Percentiles rank a stretch among this genome's conserved stretches.
These are phyloP conservation scores for Polypedilum pembai DNA, from an alignment of 1,140 invertebrate species.

Conservation along the genomic window DNA sequence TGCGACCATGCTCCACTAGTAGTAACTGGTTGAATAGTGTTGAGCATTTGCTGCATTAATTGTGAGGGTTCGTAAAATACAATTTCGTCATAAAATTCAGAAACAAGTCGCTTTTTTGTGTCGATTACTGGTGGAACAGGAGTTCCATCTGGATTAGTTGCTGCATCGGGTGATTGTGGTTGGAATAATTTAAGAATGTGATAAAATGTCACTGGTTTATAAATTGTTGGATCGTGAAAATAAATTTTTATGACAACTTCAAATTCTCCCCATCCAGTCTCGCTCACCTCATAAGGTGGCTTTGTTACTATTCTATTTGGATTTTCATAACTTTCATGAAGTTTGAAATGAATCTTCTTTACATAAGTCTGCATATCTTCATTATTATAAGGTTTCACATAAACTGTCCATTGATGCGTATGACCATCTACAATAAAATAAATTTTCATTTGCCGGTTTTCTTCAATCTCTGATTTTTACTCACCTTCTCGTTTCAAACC, in stretches of 20 bases:
- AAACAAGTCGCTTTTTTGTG: conserved; percentile 75
- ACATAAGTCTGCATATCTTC: conserved; percentile 93
- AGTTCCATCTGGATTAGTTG: conserved; percentile 46
- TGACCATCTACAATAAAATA: conserved; percentile 68
- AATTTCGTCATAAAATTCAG: conserved; percentile 95
- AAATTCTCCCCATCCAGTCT: conserved; percentile 99
- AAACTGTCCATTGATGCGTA: conserved; percentile 98
- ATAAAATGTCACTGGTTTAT: conserved; percentile 89
- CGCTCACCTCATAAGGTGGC: conserved; percentile 89
- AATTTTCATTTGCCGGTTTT: too few relatives aligned
- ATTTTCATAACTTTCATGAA: conserved; percentile 96
- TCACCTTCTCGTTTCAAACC: conserved; percentile 87
- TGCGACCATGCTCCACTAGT: conserved; percentile 68
- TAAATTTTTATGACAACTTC: conserved; percentile 98
- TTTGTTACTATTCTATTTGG: conserved; percentile 86
- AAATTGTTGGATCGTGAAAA: conserved; percentile 88
- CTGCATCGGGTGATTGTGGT: conserved; percentile 43
- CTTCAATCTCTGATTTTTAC: too few relatives aligned
- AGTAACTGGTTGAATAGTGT: conserved; percentile 64
- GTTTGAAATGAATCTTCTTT: conserved; percentile 95
- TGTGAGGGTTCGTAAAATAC: conserved; percentile 95
- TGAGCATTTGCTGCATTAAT: conserved; percentile 83
- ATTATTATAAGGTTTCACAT: conserved; percentile 88
- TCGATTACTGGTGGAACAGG: conserved; percentile 55
- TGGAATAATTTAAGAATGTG: conserved; percentile 95